Conservation (phyloP, 2,888 invertebrate species). For the Archips crataeganus region DNA sequence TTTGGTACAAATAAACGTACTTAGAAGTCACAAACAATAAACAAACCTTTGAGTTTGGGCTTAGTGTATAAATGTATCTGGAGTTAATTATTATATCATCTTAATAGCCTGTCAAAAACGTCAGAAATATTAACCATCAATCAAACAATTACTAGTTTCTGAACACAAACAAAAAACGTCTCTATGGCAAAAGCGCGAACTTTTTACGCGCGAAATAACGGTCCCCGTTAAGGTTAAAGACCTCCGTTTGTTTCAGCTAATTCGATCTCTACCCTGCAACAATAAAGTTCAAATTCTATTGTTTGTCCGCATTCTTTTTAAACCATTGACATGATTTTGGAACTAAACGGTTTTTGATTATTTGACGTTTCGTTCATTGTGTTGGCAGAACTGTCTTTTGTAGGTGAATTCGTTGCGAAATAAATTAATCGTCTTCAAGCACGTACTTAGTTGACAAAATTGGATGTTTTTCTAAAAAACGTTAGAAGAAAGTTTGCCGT, state of each 20-base stretch:
- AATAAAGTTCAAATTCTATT: constrained; percentile 36
- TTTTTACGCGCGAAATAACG: constrained; percentile 41
- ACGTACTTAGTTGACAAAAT: constrained; percentile 19
- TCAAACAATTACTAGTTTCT: constrained; percentile 35
- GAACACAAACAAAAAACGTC: constrained; percentile 32
- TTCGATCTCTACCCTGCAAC: constrained; percentile 29
- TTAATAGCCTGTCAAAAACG: neutral
- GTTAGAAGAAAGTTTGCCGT: neutral
- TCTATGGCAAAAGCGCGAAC: constrained; percentile 34
- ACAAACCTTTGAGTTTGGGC: no score
- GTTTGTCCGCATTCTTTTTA: constrained; percentile 29
- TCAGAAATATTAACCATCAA: constrained; percentile 19
- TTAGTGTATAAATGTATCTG: neutral
- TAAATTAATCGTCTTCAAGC: constrained; percentile 1
- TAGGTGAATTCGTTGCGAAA: constrained; percentile 23
- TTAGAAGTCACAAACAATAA: no score
- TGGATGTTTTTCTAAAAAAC: neutral
- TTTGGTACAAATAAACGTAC: no score
- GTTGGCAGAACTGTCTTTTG: constrained; percentile 28
- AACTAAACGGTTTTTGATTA: constrained; percentile 39
- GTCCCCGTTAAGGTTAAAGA: constrained; percentile 32
- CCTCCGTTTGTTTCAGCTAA: constrained; percentile 37
- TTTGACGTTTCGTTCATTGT: constrained; percentile 32
- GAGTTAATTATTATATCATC: neutral
- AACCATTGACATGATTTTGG: constrained; percentile 37